Percentiles rank a stretch among this genome's conserved stretches.
Evolutionary conservation across 2,888 invertebrate genomes (phyloP).

Genomic region (Blera fallax): DNA sequence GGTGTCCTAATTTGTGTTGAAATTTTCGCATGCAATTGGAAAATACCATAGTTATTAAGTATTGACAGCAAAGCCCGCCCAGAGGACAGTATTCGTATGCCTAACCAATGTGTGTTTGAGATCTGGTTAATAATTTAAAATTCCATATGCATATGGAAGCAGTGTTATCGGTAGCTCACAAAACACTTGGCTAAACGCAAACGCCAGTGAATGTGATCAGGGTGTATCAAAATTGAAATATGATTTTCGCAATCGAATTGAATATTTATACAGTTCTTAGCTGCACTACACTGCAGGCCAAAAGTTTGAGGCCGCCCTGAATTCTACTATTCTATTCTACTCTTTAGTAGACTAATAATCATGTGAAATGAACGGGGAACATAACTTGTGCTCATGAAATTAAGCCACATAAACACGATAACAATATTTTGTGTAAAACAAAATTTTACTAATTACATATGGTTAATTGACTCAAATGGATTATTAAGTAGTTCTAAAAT

Average conservation of each 20-base stretch:
- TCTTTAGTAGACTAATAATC: too few species aligned
- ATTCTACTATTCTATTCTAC: too few species aligned
- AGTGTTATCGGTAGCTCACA: not conserved
- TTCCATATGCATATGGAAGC: conserved; percentile 26
- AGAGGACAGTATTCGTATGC: not conserved
- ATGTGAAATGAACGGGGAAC: too few species aligned
- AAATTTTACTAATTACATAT: too few species aligned
- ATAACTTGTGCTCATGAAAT: too few species aligned
- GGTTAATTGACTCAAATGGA: too few species aligned
- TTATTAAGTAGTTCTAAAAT: too few species aligned
- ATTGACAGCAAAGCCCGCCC: not conserved
- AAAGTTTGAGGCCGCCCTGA: too few species aligned
- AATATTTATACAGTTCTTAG: not conserved
- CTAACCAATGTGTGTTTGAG: not conserved
- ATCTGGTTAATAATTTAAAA: conserved; percentile 22
- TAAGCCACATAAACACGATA: too few species aligned
- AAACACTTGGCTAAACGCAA: not conserved
- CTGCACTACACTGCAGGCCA: too few species aligned
- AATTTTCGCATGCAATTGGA: not conserved
- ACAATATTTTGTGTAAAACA: too few species aligned
- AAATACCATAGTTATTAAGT: not conserved
- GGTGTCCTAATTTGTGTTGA: not conserved
- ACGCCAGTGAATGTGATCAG: not conserved
- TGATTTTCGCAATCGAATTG: not conserved
- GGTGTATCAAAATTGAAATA: not conserved